phyloP scores from a whole-genome alignment of 2,888 invertebrate species.

The Mystacides longicornis region DNA sequence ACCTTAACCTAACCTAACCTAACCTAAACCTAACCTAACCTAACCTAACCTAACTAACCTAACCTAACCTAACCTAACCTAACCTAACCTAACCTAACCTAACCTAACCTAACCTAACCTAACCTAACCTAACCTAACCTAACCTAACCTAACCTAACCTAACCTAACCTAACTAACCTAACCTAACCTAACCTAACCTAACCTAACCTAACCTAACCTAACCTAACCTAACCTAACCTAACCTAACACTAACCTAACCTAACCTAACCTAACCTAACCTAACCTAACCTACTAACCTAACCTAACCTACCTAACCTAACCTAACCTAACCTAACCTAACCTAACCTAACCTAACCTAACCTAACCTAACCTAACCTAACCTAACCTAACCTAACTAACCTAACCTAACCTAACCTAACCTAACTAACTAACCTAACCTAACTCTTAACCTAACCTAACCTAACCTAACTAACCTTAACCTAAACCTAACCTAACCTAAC shows the following conservation, averaged over 20 bases:
- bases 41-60: conserved; percentile 25
- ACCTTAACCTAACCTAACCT: too few species aligned
- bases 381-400: conserved; percentile 1
- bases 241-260: too few species aligned
- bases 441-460: conserved; percentile 13
- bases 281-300: too few species aligned
- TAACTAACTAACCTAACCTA: conserved; percentile 7
- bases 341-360: conserved; percentile 11
- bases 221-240: conserved; percentile 11
- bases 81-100: conserved; percentile 27
- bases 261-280: too few species aligned
- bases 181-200: conserved; percentile 25
- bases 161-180: background rate
- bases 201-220: conserved; percentile 11
- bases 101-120: conserved; percentile 28
- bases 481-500: background rate
- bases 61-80: conserved; percentile 18
- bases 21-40: too few species aligned
- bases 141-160: conserved; percentile 25
- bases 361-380: conserved; percentile 5
- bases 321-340: conserved; percentile 8
- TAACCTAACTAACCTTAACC: conserved; percentile 11
- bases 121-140: conserved; percentile 16
- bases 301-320: too few species aligned
- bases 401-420: background rate